phyloP scores from a whole-genome alignment of 64 coral and sea anemone species.

The Anthopleura sola region DNA sequence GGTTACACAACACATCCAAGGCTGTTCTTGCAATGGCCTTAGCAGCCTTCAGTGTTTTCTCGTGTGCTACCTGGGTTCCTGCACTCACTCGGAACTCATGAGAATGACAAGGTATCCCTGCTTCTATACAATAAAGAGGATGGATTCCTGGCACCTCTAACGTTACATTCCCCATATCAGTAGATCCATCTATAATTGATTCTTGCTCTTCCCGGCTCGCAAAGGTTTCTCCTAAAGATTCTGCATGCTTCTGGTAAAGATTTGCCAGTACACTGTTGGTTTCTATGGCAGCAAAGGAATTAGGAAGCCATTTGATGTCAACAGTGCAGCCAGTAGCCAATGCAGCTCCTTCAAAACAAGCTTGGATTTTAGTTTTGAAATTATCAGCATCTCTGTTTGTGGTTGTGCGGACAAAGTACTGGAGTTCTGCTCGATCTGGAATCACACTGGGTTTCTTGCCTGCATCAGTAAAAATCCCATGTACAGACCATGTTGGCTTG shows the following conservation, averaged over 20 bases:
- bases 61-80: conserved; percentile 39
- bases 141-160: conserved; percentile 57
- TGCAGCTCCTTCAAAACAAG: conserved; percentile 34
- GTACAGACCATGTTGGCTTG: conserved; percentile 66
- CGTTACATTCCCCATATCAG: conserved; percentile 72
- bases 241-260: conserved; percentile 64
- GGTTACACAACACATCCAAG: conserved; percentile 51
- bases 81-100: conserved; percentile 48
- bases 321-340: conserved; percentile 36
- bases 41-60: conserved; percentile 44
- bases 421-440: conserved; percentile 43
- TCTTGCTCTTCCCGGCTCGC: conserved; percentile 28
- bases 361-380: conserved; percentile 35
- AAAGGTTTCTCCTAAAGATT: conserved; percentile 43
- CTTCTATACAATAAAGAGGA: conserved; percentile 46
- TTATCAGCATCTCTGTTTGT: conserved; percentile 32
- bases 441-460: conserved; percentile 53
- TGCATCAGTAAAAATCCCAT: conserved; percentile 62
- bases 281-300: conserved; percentile 14
- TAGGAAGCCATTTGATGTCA: conserved; percentile 46
- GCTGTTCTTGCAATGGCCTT: conserved; percentile 53
- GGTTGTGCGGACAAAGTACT: conserved; percentile 43
- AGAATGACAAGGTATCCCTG: conserved; percentile 44
- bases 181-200: conserved; percentile 51
- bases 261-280: conserved; percentile 24